Evolutionary conservation across 2,797 vertebrate species (phyloP).

Genomic region (Artibeus lituratus): DNA sequence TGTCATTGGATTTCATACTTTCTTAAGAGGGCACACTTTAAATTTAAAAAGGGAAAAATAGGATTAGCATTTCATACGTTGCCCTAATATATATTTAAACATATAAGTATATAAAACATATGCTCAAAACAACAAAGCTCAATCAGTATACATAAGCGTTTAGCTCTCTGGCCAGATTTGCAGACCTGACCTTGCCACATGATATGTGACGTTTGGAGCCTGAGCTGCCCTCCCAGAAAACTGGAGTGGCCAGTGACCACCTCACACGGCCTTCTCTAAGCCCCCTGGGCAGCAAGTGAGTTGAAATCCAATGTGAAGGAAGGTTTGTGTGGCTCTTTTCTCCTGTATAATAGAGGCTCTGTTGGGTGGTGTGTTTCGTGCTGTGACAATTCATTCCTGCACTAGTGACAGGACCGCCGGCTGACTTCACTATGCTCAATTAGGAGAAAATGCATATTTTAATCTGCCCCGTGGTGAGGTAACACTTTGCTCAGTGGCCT

Average conservation of each 20-base stretch:
- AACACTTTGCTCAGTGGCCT: conserved; percentile 83
- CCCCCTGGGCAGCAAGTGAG: background rate
- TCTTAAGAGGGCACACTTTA: background rate
- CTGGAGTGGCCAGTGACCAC: accelerated
- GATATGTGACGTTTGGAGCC: accelerated
- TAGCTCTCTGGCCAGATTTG: background rate
- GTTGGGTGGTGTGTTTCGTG: conserved; percentile 76
- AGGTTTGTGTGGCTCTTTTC: conserved; percentile 13
- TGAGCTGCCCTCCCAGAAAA: background rate
- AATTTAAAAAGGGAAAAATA: background rate
- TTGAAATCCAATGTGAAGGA: background rate
- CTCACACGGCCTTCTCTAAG: background rate
- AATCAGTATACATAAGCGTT: background rate
- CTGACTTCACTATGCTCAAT: conserved; percentile 85
- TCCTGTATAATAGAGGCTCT: conserved; percentile 76
- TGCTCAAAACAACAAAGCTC: background rate
- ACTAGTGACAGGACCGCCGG: conserved; percentile 83
- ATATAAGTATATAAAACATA: background rate
- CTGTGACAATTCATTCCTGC: conserved; percentile 86
- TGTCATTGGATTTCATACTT: background rate
- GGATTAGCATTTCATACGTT: background rate
- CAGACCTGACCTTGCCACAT: background rate
- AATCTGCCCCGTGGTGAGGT: conserved; percentile 84
- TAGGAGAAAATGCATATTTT: conserved; percentile 87
- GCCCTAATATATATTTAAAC: background rate